Base-by-base conservation (phyloP, 2,888 invertebrate genomes). In the Conus canariensis region DNA sequence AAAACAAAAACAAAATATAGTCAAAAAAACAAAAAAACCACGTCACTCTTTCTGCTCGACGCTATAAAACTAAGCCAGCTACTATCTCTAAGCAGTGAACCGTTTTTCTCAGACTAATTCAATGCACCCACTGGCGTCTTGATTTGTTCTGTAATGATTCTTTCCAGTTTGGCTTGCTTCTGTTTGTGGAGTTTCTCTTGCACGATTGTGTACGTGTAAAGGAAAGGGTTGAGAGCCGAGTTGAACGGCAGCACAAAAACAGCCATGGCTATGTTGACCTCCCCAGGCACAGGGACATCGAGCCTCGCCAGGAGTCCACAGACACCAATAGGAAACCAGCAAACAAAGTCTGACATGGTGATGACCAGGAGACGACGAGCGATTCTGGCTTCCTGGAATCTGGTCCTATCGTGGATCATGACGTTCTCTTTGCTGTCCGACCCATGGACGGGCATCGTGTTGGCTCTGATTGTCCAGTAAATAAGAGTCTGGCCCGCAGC, bases 221-320 rank as follows among this genome's bases (percentile, higher is more conserved):
- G 77, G 77, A 80, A 80, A 80, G 77, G 77, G 14, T 80, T 80
- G 10, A 80, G 30, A 25, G 77, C 77, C 8, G 77, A 45, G 30
- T 80, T 80, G 45, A 80, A 80, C 0, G 77, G 77, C 45, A 45
- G 45, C 30, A 80, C 77, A 14, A 30, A 45, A 10, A 80, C 30
- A 80, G 77, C 77, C 77, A 80, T 80, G 30, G 77, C 77, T 30
- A 30, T 30, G 77, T 80, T 80, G 77, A 80, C 45, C 30, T 80
- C 77, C 30, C 77, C 77, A 16, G 77, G 77, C 30, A 80, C 45
- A 45, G 77, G 77, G 3, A 80, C 77, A 45, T 45, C 30, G 7
- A 80, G 25, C 30, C 30, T 45, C 2, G 77, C 77, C 45, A 80
- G 16, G 16, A 80, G 25, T 16, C 77, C 77, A 80, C 77, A 80